These are phyloP conservation scores for Pagrus major DNA, from an alignment of 2,113 vertebrate genomes.

Conservation along the genomic window DNA sequence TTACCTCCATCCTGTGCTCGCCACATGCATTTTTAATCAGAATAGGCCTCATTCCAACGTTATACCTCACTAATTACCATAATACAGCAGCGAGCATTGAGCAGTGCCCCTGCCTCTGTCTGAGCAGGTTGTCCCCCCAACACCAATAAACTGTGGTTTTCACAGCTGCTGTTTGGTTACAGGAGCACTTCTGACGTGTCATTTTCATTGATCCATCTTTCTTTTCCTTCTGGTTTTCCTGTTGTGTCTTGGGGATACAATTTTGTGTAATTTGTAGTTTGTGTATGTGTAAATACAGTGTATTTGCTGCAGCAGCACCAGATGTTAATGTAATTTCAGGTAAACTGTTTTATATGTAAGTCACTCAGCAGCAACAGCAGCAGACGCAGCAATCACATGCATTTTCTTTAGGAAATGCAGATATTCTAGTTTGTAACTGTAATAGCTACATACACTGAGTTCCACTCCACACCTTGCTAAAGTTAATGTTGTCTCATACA, in stretches of 20 bases:
- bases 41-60: constrained; percentile 64
- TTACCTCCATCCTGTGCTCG: constrained; percentile 22
- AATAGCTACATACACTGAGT: background rate
- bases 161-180: constrained; percentile 33
- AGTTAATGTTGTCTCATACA: background rate
- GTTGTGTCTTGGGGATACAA: background rate
- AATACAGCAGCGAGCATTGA: constrained; percentile 49
- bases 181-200: background rate
- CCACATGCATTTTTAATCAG: constrained; percentile 78
- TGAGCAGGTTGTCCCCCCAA: background rate
- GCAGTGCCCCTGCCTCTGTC: constrained; percentile 6
- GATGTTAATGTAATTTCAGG: constrained; percentile 15
- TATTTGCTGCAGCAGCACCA: constrained; percentile 16
- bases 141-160: background rate
- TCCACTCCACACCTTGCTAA: background rate
- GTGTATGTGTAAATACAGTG: background rate
- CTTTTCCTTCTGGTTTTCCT: background rate
- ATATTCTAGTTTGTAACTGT: background rate
- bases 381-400: too few relatives aligned
- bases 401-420: too few relatives aligned
- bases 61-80: constrained; percentile 71
- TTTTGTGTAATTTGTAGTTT: background rate
- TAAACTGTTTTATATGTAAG: background rate
- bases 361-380: too few relatives aligned
- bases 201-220: constrained; percentile 18